Evolutionary conservation across 1,140 invertebrate species (phyloP).

Genomic region (Papilio machaon): DNA sequence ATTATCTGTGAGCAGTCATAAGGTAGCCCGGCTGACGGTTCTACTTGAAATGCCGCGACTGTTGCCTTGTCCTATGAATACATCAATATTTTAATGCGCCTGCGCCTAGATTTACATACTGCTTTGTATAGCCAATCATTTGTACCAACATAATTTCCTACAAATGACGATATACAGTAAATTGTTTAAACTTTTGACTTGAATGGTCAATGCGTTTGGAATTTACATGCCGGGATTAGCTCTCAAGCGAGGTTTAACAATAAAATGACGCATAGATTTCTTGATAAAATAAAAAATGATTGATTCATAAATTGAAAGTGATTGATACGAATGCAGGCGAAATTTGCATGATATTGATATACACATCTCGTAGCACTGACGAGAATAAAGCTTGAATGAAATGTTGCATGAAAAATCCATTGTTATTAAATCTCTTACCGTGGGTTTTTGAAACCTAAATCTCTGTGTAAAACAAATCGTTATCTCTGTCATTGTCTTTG

Average conservation of each 20-base stretch:
- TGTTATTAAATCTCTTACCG: background rate
- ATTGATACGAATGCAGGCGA: conserved; percentile 8
- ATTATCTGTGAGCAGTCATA: conserved; percentile 36
- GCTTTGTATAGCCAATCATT: conserved; percentile 47
- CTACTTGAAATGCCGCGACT: conserved; percentile 41
- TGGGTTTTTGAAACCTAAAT: no score
- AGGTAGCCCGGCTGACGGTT: conserved; percentile 11
- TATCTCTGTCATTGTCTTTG: no score
- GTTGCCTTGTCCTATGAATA: conserved; percentile 45
- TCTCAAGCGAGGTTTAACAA: conserved; percentile 12
- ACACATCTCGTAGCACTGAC: background rate
- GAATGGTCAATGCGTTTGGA: conserved; percentile 36
- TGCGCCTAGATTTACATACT: conserved; percentile 47
- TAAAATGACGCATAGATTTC: conserved; percentile 32
- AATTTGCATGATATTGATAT: conserved; percentile 3
- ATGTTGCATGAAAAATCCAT: background rate
- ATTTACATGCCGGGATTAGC: conserved; percentile 35
- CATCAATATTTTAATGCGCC: conserved; percentile 50
- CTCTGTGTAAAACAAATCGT: no score
- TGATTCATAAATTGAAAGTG: conserved; percentile 35
- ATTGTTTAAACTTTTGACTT: conserved; percentile 35
- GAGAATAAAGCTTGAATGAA: background rate
- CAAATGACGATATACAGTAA: conserved; percentile 34
- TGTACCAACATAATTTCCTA: conserved; percentile 47
- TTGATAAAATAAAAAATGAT: conserved; percentile 28